Percentiles rank a stretch among this genome's conserved stretches.
These are phyloP conservation scores for Drosophila cardini DNA, from an alignment of 1,140 invertebrate species.

Conservation along the genomic window DNA sequence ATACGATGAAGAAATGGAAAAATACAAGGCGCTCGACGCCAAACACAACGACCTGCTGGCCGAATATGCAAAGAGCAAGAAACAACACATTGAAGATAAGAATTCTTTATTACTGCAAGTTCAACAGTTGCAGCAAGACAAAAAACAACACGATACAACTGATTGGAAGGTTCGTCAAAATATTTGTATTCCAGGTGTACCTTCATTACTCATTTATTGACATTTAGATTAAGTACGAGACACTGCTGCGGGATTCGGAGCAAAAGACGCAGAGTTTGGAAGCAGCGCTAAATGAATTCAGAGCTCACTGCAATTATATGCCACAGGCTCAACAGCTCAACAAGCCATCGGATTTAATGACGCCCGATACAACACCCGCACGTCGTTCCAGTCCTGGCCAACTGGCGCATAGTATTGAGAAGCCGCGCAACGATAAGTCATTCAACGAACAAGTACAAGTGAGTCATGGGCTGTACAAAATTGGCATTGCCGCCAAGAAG, in stretches of 20 bases:
- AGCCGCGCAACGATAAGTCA: constrained; percentile 72
- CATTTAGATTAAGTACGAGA: constrained; percentile 69
- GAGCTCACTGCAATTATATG: constrained; percentile 63
- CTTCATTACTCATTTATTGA: background rate
- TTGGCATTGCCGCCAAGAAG: constrained; percentile 65
- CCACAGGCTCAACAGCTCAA: constrained; percentile 56
- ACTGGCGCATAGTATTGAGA: constrained; percentile 63
- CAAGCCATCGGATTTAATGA: constrained; percentile 45
- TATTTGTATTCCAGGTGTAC: background rate
- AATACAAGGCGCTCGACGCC: constrained; percentile 85
- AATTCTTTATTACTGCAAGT: constrained; percentile 53
- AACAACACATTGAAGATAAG: constrained; percentile 68
- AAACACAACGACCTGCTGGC: constrained; percentile 67
- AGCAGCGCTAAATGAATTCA: constrained; percentile 56
- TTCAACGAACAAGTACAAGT: constrained; percentile 81
- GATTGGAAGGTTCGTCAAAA: constrained; percentile 68
- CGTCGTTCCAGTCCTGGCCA: constrained; percentile 46
- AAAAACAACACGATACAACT: constrained; percentile 64
- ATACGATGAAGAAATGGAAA: constrained; percentile 84
- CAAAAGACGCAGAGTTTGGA: constrained; percentile 62
- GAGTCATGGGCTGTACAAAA: constrained; percentile 83
- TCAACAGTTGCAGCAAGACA: constrained; percentile 67
- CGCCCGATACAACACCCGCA: constrained; percentile 37
- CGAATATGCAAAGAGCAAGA: constrained; percentile 66
- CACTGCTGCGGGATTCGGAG: constrained; percentile 48